Evolutionary conservation across 2,888 invertebrate species (phyloP).

Genomic region (Seladonia tumulorum): DNA sequence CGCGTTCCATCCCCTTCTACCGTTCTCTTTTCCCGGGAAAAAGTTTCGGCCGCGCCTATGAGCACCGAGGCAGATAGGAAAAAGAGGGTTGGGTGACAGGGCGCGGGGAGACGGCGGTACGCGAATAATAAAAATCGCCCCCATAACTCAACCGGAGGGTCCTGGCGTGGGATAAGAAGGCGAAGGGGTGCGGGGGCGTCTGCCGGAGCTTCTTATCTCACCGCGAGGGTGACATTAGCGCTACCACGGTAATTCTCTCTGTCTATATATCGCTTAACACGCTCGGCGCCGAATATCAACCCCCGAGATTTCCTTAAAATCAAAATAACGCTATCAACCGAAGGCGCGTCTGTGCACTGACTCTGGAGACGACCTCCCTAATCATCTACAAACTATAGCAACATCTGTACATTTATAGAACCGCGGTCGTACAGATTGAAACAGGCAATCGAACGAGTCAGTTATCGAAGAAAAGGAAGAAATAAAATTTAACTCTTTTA

Average conservation of each 20-base stretch:
- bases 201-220: conserved; percentile 82
- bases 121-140: conserved; percentile 84
- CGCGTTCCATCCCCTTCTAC: conserved; percentile 15
- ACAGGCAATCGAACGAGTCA: too few relatives aligned
- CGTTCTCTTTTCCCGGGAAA: conserved; percentile 67
- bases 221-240: conserved; percentile 82
- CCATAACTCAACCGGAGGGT: conserved; percentile 82
- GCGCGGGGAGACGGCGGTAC: conserved; percentile 68
- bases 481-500: too few relatives aligned
- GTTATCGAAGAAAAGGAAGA: too few relatives aligned
- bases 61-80: conserved; percentile 78
- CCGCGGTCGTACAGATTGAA: too few relatives aligned
- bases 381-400: too few relatives aligned
- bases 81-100: conserved; percentile 71
- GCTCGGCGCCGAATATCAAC: background rate
- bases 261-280: conserved; percentile 52
- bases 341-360: background rate
- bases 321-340: background rate
- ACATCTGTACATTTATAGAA: too few relatives aligned
- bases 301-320: background rate
- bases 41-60: conserved; percentile 78
- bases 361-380: background rate
- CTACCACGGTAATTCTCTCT: conserved; percentile 80
- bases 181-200: conserved; percentile 30
- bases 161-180: conserved; percentile 67